Evolutionary conservation across 2,113 vertebrate genomes (phyloP).

Genomic region (Onychostruthus taczanowskii): DNA sequence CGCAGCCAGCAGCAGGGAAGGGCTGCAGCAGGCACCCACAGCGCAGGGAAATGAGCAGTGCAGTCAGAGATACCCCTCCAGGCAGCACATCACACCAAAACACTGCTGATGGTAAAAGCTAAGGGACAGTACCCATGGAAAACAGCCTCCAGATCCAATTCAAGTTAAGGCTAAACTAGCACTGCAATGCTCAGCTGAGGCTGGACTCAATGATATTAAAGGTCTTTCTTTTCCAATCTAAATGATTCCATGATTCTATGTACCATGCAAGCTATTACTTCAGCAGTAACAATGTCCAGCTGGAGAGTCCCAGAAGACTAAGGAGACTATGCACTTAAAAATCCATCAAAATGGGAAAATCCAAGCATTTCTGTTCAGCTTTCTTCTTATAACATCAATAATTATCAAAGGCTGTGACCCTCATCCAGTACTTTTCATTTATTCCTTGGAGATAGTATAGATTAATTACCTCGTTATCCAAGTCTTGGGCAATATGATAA

Average conservation of each 20-base stretch:
- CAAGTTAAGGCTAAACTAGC: background rate
- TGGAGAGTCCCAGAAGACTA: background rate
- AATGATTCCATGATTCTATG: background rate
- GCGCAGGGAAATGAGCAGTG: accelerated
- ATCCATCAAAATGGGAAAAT: background rate
- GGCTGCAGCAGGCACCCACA: accelerated
- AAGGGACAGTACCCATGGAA: background rate
- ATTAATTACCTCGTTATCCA: background rate
- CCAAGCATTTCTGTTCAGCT: background rate
- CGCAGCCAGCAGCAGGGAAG: background rate
- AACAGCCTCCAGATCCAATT: background rate
- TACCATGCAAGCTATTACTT: background rate
- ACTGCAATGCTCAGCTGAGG: background rate
- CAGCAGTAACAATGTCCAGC: accelerated
- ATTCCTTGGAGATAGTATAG: background rate
- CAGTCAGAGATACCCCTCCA: background rate
- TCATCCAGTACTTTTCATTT: background rate
- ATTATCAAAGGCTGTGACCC: background rate
- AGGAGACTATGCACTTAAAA: background rate
- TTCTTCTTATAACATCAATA: background rate
- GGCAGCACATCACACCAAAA: accelerated
- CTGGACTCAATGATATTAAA: background rate
- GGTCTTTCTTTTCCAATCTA: background rate
- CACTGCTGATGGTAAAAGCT: background rate
- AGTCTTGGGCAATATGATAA: accelerated